Base-by-base conservation (phyloP, 1,140 invertebrate genomes). In the Luehdorfia chinensis region DNA sequence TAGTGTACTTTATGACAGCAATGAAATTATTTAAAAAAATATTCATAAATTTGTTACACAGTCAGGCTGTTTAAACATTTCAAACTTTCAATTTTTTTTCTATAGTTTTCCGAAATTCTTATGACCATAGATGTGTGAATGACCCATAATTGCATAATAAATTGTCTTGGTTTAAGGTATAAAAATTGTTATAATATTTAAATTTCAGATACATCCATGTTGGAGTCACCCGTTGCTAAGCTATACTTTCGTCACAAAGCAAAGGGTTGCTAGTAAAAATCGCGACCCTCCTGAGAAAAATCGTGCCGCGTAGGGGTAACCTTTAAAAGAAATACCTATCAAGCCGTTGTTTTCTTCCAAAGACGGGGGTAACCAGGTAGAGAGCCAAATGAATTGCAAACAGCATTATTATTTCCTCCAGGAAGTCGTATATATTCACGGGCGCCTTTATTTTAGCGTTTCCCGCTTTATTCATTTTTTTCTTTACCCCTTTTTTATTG, bases 321-420 rank as follows among this genome's bases (percentile, higher is more conserved):
- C 39, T 43, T 43, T 43, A 66, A 75, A 81, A 74, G 61, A 65
- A 77, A 70, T 67, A 61, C 60, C 62, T 25, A 50, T 47, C 37
- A 21, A 48, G 58, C 67, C 69, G 75, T 84, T 85, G 78, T 85
- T 85, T 77, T 70, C 62, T 66, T 55, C 56, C 69, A 62, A 67
- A 72, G 68, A 67, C 66, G 69, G 56, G 80, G 75, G 79, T 81
- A 73, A 69, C 69, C 79, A 85, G 79, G 81, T 85, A 85, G 59
- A 52, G 41, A 63, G 75, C 57, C 77, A 86, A 86, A 86, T 86
- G 83, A 86, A 86, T 86, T 86, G 83, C 76, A 86, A 86, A 86
- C 83, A 86, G 78, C 75, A 86, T 84, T 86, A 86, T 86, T 86
- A 84, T 86, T 86, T 84, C 83, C 83, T 84, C 51, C 39, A 79